Percentiles rank a stretch among this genome's conserved stretches.
Evolutionary conservation across 2,888 invertebrate species (phyloP).

Genomic region (Hanleya hanleyi): DNA sequence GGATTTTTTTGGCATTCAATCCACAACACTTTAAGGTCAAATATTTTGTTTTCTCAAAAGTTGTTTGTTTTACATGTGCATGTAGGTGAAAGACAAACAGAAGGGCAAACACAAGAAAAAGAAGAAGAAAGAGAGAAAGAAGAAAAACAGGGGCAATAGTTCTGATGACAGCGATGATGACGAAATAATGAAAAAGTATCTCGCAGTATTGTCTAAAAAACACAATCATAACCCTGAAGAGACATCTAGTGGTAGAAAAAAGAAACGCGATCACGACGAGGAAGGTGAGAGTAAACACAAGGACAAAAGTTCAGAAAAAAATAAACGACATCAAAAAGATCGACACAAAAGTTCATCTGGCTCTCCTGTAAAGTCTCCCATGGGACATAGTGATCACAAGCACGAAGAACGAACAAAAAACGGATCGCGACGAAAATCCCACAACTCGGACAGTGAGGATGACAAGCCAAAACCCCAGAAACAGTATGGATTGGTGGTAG

Average conservation of each 20-base stretch:
- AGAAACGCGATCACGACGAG: background rate
- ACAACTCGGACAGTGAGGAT: constrained; percentile 14
- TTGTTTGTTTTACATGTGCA: too few species aligned
- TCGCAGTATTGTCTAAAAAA: constrained; percentile 50
- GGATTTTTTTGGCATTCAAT: too few species aligned
- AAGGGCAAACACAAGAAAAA: background rate
- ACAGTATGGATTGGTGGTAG: constrained; percentile 41
- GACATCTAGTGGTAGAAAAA: background rate
- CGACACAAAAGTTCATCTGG: too few species aligned
- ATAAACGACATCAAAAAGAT: too few species aligned
- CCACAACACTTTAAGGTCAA: too few species aligned
- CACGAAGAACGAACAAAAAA: too few species aligned
- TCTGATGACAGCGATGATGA: constrained; percentile 36
- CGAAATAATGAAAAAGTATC: constrained; percentile 60
- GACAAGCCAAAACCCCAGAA: constrained; percentile 10
- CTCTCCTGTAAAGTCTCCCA: too few species aligned
- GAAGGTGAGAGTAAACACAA: too few species aligned
- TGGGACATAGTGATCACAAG: too few species aligned
- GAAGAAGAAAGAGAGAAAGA: constrained; percentile 63
- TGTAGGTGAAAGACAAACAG: constrained; percentile 13
- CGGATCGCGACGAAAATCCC: too few species aligned
- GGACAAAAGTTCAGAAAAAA: too few species aligned
- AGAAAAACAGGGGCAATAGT: constrained; percentile 33
- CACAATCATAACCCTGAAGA: constrained; percentile 1
- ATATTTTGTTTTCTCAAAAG: too few species aligned